Percentiles rank a stretch among this genome's conserved stretches.
These are phyloP conservation scores for Cryptoleucopteryx plumbea DNA, from an alignment of 2,113 vertebrate genomes.

Conservation along the genomic window DNA sequence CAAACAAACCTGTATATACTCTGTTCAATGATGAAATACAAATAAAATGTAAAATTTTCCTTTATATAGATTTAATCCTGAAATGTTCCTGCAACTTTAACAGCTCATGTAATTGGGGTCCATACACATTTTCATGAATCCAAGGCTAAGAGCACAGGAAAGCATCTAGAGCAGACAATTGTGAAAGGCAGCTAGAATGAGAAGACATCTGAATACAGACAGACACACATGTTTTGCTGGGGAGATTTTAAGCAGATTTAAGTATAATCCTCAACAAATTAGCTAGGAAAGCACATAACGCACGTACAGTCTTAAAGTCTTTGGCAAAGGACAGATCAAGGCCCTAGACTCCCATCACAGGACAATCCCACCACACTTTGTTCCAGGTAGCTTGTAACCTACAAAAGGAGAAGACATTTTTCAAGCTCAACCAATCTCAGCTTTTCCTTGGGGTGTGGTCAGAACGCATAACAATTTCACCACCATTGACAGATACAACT, in stretches of 20 bases:
- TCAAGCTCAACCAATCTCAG: not conserved
- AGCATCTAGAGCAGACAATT: not conserved
- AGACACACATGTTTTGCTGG: not conserved
- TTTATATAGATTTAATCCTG: not conserved
- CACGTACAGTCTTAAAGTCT: not conserved
- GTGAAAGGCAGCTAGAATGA: not conserved
- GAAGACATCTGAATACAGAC: not conserved
- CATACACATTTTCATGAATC: not conserved
- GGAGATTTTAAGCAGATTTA: not conserved
- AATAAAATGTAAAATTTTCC: constrained; percentile 39
- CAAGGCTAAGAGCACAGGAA: not conserved
- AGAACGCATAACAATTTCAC: not conserved
- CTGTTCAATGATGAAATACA: not conserved
- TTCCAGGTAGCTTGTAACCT: not conserved
- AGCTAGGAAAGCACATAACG: not conserved
- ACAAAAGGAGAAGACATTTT: not conserved
- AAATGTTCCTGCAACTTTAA: not conserved
- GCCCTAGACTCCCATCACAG: not conserved
- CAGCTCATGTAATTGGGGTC: not conserved
- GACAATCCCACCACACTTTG: not conserved
- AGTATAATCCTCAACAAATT: not conserved
- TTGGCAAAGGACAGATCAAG: not conserved
- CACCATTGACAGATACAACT: not conserved
- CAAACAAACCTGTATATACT: not conserved
- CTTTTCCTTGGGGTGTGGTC: not conserved